Conservation (phyloP, 1,140 invertebrate genomes). For the Zaprionus ornatus region DNA sequence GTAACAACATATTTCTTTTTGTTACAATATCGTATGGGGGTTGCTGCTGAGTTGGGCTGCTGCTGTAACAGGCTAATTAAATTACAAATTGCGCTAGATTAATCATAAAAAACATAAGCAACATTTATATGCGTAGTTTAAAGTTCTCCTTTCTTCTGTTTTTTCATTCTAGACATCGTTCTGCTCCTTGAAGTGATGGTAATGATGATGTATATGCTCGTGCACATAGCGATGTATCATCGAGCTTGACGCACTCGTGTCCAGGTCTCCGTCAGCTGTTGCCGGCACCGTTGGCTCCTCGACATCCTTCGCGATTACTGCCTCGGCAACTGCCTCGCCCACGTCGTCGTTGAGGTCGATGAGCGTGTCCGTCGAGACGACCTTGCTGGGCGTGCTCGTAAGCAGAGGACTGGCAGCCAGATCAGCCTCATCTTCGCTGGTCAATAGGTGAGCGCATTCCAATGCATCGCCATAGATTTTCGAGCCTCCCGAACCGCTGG, state of each 20-base stretch:
- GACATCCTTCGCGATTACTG: conserved; percentile 59
- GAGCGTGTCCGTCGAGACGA: conserved; percentile 68
- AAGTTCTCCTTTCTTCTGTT: not conserved
- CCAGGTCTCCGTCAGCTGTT: conserved; percentile 83
- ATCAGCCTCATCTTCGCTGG: conserved; percentile 74
- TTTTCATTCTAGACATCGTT: conserved; percentile 57
- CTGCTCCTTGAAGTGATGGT: conserved; percentile 88
- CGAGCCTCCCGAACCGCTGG: conserved; percentile 50
- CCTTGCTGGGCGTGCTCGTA: conserved; percentile 65
- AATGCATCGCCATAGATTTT: conserved; percentile 73
- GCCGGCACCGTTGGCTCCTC: conserved; percentile 35
- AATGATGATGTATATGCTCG: conserved; percentile 93
- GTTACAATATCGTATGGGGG: conserved; percentile 45
- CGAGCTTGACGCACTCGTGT: conserved; percentile 75
- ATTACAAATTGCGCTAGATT: conserved; percentile 77
- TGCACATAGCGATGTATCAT: conserved; percentile 88
- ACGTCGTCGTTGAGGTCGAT: conserved; percentile 73
- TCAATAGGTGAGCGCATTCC: conserved; percentile 79
- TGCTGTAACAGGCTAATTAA: conserved; percentile 53
- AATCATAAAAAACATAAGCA: conserved; percentile 68
- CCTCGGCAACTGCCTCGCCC: conserved; percentile 67
- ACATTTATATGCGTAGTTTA: conserved; percentile 44
- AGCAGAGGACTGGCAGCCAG: conserved; percentile 60
- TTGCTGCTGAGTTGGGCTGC: conserved; percentile 3
- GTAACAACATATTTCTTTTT: conserved; percentile 10